Percentiles rank a stretch among this genome's conserved stretches.
phyloP scores from a whole-genome alignment of 2,113 vertebrate genomes.

The Cricetomys ansorgei region DNA sequence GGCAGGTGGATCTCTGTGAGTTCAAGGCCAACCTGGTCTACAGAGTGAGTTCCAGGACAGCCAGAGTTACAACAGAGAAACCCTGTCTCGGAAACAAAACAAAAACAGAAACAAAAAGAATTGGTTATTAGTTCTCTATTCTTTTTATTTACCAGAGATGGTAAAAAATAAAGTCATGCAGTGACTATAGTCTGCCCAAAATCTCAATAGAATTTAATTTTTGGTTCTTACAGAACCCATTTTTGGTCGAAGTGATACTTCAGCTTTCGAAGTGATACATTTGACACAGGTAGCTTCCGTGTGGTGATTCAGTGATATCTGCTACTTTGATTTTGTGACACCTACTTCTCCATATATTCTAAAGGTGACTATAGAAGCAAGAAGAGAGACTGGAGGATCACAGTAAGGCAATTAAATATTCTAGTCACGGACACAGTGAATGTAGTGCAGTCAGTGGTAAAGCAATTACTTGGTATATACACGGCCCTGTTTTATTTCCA shows the following conservation, averaged over 20 bases:
- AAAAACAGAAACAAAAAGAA: no score
- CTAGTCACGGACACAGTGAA: not conserved
- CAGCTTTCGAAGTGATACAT: no score
- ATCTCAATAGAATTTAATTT: slow-evolving; percentile 3
- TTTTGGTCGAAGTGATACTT: not conserved
- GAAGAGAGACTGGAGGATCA: not conserved
- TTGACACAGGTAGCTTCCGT: not conserved
- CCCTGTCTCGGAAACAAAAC: no score
- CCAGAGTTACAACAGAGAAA: no score
- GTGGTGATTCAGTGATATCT: not conserved
- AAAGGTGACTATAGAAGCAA: not conserved
- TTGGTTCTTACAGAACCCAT: not conserved
- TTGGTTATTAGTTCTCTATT: not conserved
- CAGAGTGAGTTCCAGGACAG: no score
- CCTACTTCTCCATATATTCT: not conserved
- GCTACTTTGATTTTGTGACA: slow-evolving; percentile 18
- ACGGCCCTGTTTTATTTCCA: not conserved
- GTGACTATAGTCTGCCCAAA: not conserved
- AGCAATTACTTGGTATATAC: no score
- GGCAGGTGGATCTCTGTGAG: no score
- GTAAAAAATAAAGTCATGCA: not conserved
- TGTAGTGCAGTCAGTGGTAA: not conserved
- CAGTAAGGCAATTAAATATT: not conserved
- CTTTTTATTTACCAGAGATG: not conserved
- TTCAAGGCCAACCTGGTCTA: no score